These are phyloP conservation scores for Polypterus bichir DNA, from an alignment of 2,113 vertebrate genomes.

Conservation along the genomic window DNA sequence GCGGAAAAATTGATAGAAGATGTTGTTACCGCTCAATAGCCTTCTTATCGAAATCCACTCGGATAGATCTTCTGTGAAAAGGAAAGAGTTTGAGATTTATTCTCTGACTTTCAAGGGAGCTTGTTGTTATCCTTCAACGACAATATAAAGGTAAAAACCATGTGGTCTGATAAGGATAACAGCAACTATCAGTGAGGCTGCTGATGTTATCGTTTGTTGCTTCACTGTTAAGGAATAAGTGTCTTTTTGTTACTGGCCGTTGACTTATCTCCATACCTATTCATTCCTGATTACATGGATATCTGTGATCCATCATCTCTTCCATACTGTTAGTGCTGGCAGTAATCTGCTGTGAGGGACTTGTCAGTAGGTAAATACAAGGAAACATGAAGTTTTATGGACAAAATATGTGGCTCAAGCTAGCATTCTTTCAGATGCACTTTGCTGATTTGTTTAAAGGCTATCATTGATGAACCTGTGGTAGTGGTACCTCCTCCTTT, in stretches of 20 bases:
- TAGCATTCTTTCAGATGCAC: background rate
- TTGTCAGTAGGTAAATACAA: background rate
- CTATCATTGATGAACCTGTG: too few relatives aligned
- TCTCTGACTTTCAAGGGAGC: conserved; percentile 53
- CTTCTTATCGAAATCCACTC: conserved; percentile 75
- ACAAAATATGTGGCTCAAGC: background rate
- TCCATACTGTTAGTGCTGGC: conserved; percentile 1
- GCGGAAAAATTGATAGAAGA: conserved; percentile 57
- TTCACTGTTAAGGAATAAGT: conserved; percentile 33
- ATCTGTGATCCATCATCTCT: background rate
- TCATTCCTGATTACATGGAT: background rate
- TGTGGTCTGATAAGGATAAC: conserved; percentile 54
- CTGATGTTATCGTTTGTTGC: conserved; percentile 39
- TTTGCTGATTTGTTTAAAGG: too few relatives aligned
- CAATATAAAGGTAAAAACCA: conserved; percentile 42
- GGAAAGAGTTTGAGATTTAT: conserved; percentile 50
- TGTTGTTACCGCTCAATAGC: conserved; percentile 73
- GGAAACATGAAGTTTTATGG: conserved; percentile 30
- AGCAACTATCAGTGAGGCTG: conserved; percentile 37
- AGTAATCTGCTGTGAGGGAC: conserved; percentile 3
- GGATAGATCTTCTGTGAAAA: conserved; percentile 59
- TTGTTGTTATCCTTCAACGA: conserved; percentile 54
- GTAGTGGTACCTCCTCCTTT: too few relatives aligned
- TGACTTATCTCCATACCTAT: conserved; percentile 25
- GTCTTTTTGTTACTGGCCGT: conserved; percentile 23